phyloP scores from a whole-genome alignment of 2,888 invertebrate species.

The Ischnus inquisitorius region DNA sequence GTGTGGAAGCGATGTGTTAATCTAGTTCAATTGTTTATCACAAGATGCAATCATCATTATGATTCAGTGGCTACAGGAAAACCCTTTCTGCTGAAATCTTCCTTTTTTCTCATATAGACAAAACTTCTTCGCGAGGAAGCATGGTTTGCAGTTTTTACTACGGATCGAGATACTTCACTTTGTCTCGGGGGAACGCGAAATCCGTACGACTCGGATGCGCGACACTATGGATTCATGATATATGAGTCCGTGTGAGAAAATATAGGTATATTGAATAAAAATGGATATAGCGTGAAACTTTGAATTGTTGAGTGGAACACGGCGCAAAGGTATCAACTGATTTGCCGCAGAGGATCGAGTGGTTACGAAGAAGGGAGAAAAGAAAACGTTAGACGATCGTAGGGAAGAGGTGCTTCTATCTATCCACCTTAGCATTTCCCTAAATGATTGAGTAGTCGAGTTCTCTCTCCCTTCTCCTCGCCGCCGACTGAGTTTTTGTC shows the following conservation, averaged over 20 bases:
- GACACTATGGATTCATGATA: constrained; percentile 38
- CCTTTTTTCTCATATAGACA: too few species aligned
- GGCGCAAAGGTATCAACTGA: constrained; percentile 3
- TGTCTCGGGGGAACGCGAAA: too few species aligned
- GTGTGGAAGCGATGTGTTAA: too few species aligned
- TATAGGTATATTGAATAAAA: background rate
- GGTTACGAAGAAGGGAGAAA: constrained; percentile 4
- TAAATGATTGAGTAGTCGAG: constrained; percentile 68
- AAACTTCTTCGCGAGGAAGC: too few species aligned
- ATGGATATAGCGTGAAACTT: background rate
- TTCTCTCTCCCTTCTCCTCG: constrained; percentile 31
- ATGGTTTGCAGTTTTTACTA: too few species aligned
- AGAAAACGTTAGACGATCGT: constrained; percentile 11
- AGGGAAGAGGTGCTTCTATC: constrained; percentile 11
- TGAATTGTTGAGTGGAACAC: background rate
- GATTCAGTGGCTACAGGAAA: too few species aligned
- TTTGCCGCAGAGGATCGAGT: constrained; percentile 33
- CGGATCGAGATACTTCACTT: too few species aligned
- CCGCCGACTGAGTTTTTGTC: constrained; percentile 44
- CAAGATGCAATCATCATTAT: too few species aligned
- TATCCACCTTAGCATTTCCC: constrained; percentile 64
- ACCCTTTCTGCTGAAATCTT: too few species aligned
- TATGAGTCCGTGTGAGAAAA: background rate
- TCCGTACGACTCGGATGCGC: too few species aligned
- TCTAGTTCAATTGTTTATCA: too few species aligned